phyloP scores from a whole-genome alignment of 2,113 vertebrate genomes.

The Burhinus oedicnemus region DNA sequence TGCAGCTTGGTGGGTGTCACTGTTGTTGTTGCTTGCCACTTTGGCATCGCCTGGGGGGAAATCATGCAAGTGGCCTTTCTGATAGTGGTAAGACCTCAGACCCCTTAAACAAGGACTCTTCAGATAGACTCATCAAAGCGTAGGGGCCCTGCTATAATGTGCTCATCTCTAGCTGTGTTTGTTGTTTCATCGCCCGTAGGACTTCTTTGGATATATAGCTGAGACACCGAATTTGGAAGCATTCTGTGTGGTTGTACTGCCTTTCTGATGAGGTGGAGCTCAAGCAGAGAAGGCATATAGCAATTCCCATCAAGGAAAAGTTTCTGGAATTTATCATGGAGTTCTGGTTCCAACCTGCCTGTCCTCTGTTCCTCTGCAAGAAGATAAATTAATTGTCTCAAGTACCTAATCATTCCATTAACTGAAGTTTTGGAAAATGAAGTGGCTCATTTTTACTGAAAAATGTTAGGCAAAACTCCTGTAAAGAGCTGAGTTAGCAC shows the following conservation, averaged over 20 bases:
- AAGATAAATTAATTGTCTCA: background rate
- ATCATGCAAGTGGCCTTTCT: background rate
- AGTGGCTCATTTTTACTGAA: background rate
- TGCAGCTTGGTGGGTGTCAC: background rate
- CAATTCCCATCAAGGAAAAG: background rate
- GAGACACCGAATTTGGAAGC: background rate
- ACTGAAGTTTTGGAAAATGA: background rate
- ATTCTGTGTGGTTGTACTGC: too few species aligned
- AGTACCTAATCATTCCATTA: background rate
- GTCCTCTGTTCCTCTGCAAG: background rate
- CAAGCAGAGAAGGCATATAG: background rate
- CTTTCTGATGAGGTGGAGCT: background rate
- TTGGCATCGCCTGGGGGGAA: background rate
- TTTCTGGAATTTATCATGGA: background rate
- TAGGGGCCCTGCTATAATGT: background rate
- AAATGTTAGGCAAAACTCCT: background rate
- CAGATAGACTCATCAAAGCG: background rate
- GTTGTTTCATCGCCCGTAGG: background rate
- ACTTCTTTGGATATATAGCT: background rate
- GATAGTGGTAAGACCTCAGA: background rate
- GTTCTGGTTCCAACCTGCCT: background rate
- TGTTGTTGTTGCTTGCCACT: too few species aligned
- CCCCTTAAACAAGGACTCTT: background rate
- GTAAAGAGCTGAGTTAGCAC: background rate
- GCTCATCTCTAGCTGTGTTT: background rate